Percentiles rank a stretch among this genome's conserved stretches.
Conservation (phyloP, 2,888 invertebrate species). For the Azorinus chamasolen region DNA sequence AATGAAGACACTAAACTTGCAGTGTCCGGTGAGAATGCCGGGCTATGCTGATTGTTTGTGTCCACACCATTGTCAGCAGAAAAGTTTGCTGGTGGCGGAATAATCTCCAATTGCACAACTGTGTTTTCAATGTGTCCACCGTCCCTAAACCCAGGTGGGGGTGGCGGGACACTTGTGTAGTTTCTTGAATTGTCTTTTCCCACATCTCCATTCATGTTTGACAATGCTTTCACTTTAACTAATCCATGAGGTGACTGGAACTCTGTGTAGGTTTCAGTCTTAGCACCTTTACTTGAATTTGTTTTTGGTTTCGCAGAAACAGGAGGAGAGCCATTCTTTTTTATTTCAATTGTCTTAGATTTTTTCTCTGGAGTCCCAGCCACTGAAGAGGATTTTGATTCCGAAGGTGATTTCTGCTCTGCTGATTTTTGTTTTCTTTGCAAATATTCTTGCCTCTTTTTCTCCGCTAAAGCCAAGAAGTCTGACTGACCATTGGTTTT, state of each 20-base stretch:
- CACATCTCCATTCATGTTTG: constrained; percentile 49
- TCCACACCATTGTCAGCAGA: constrained; percentile 40
- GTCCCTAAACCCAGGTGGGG: constrained; percentile 77
- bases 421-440: constrained; percentile 66
- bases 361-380: constrained; percentile 53
- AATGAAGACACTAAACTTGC: constrained; percentile 82
- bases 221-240: constrained; percentile 39
- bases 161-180: constrained; percentile 51
- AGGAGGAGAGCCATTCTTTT: constrained; percentile 35
- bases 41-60: constrained; percentile 48
- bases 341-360: constrained; percentile 38
- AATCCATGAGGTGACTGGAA: constrained; percentile 40
- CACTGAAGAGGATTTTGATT: constrained; percentile 46
- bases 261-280: constrained; percentile 67
- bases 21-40: constrained; percentile 75
- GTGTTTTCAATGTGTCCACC: constrained; percentile 35
- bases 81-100: constrained; percentile 79
- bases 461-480: constrained; percentile 82
- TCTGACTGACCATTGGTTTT: constrained; percentile 67
- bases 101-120: constrained; percentile 77
- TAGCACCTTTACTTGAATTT: constrained; percentile 64
- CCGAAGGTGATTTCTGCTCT: constrained; percentile 42
- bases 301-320: constrained; percentile 52
- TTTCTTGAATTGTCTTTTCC: constrained; percentile 23
- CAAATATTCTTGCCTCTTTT: constrained; percentile 80